These are phyloP conservation scores for Anguilla japonica DNA, from an alignment of 2,113 vertebrate species.

Conservation along the genomic window DNA sequence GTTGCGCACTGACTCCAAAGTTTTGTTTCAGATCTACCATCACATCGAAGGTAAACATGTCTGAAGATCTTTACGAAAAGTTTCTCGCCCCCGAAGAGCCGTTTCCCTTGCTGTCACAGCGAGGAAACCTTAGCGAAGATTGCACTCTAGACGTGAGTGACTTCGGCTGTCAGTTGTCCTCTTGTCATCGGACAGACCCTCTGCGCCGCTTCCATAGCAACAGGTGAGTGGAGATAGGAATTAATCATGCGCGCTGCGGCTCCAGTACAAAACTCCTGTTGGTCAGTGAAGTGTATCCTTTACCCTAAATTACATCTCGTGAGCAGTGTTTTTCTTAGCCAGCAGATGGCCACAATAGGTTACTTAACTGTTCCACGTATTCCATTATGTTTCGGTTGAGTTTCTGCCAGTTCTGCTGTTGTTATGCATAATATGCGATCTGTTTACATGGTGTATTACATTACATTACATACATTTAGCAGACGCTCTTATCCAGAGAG, in stretches of 20 bases:
- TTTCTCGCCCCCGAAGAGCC: conserved; percentile 92
- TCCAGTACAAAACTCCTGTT: not conserved
- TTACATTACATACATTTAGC: too few species aligned
- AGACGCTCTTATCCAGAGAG: too few species aligned
- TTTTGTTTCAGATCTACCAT: not conserved
- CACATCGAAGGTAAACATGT: conserved; percentile 59
- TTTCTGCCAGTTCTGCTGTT: too few species aligned
- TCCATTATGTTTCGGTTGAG: too few species aligned
- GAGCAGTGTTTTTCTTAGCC: not conserved
- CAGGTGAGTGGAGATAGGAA: conserved; percentile 65
- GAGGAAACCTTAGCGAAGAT: conserved; percentile 85
- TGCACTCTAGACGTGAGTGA: conserved; percentile 90
- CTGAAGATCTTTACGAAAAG: conserved; percentile 85
- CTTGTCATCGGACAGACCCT: conserved; percentile 92
- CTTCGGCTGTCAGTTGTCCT: conserved; percentile 91
- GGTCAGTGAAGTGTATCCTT: not conserved
- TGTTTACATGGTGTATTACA: too few species aligned
- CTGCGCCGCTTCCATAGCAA: conserved; percentile 90
- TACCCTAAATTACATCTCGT: not conserved
- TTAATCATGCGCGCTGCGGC: not conserved
- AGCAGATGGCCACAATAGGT: not conserved
- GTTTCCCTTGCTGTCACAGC: conserved; percentile 82
- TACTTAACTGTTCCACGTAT: too few species aligned
- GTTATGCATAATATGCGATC: too few species aligned
- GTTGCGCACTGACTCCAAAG: not conserved